Conservation (phyloP, 2,888 invertebrate species). For the Cheilosia vernalis region DNA sequence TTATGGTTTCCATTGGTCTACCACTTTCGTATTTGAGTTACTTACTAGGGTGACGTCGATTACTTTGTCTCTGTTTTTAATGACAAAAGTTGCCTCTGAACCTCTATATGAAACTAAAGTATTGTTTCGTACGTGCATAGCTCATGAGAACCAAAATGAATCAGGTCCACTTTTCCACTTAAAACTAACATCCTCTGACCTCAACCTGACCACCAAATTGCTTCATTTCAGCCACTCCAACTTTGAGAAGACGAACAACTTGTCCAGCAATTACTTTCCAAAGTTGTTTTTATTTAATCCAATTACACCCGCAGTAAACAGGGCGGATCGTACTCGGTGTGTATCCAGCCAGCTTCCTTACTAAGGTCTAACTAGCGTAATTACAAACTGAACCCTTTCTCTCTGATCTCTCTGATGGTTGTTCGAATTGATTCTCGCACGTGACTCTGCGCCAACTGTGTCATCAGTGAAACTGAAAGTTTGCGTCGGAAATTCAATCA, state of each 20-base stretch:
- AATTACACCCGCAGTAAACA: constrained; percentile 9
- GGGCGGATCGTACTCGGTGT: neutral
- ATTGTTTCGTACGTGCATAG: neutral
- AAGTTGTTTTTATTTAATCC: constrained; percentile 14
- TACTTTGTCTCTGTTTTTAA: too few relatives aligned
- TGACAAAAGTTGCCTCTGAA: too few relatives aligned
- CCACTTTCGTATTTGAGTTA: too few relatives aligned
- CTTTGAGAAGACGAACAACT: neutral
- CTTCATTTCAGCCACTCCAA: neutral
- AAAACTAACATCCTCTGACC: neutral
- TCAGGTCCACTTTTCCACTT: neutral
- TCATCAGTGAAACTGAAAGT: constrained; percentile 63
- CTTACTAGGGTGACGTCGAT: too few relatives aligned
- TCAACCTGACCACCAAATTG: neutral
- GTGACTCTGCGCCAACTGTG: constrained; percentile 49
- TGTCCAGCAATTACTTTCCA: constrained; percentile 10
- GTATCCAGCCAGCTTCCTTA: neutral
- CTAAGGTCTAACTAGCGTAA: neutral
- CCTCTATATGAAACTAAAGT: too few relatives aligned
- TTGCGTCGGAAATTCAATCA: neutral
- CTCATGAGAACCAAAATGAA: neutral
- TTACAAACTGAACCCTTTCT: constrained; percentile 58
- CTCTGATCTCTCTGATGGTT: constrained; percentile 39
- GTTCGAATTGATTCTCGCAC: constrained; percentile 34
- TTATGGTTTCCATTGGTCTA: too few relatives aligned